Conservation (phyloP, 1,140 invertebrate genomes). For the Brachionus koreanus region DNA sequence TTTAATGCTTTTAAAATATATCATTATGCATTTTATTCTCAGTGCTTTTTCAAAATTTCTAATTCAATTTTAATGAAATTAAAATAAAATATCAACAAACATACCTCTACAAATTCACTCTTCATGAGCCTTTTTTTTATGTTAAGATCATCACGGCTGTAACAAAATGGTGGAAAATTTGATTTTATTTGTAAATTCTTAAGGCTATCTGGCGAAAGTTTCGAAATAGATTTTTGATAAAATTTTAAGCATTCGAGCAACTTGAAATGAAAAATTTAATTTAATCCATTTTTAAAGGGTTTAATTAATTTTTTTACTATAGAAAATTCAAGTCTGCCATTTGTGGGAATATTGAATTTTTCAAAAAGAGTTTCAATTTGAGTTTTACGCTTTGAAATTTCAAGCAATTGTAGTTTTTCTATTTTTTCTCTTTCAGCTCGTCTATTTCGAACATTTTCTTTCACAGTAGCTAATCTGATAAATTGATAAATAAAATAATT, state of each 20-base stretch:
- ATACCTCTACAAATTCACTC: constrained; percentile 10
- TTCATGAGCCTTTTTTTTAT: not conserved
- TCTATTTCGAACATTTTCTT: constrained; percentile 53
- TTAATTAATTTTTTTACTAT: constrained; percentile 48
- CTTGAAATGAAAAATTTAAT: not conserved
- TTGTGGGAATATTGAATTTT: constrained; percentile 50
- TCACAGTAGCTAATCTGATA: constrained; percentile 54
- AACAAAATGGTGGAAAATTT: not conserved
- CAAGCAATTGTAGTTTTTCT: constrained; percentile 48
- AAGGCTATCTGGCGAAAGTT: not conserved
- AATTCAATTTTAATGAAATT: too few species aligned
- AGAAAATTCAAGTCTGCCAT: constrained; percentile 52
- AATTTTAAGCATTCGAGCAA: constrained; percentile 4
- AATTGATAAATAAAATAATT: not conserved
- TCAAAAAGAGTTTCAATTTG: constrained; percentile 51
- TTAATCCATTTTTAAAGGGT: not conserved
- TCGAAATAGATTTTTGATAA: not conserved
- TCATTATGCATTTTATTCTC: too few species aligned
- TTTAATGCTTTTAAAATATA: too few species aligned
- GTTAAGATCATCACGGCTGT: not conserved
- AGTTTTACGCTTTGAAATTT: constrained; percentile 49
- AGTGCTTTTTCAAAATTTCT: too few species aligned
- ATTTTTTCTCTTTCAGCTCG: constrained; percentile 53
- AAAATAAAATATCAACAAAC: not conserved
- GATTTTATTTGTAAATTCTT: not conserved